These are phyloP conservation scores for Trachelipus rathkii DNA, from an alignment of 1,140 invertebrate species.

Conservation along the genomic window DNA sequence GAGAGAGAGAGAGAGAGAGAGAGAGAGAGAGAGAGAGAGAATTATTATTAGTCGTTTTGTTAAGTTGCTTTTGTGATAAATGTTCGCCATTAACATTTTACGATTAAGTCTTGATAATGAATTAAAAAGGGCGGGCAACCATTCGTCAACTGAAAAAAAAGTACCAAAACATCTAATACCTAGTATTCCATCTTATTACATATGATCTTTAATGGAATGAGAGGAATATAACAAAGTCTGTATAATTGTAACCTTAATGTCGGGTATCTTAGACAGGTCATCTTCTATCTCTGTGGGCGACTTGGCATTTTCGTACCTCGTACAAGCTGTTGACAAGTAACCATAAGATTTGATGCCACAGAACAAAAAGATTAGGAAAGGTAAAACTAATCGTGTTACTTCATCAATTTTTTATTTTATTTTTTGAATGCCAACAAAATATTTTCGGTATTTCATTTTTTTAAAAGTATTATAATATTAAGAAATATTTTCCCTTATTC, in stretches of 20 bases:
- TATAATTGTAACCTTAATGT: background rate
- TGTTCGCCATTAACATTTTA: background rate
- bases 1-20: too few relatives aligned
- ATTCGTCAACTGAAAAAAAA: background rate
- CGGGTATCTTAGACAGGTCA: background rate
- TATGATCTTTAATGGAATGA: background rate
- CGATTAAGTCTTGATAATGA: background rate
- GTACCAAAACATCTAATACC: background rate
- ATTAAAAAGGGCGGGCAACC: background rate
- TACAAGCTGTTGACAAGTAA: background rate
- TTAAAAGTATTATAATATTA: too few relatives aligned
- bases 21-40: too few relatives aligned
- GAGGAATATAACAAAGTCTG: background rate
- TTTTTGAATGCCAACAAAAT: too few relatives aligned
- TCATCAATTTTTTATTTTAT: background rate
- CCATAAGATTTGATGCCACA: background rate
- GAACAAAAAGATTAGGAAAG: background rate
- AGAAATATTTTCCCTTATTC: too few relatives aligned
- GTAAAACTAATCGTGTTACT: background rate
- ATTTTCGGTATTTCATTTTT: too few relatives aligned
- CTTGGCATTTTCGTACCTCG: background rate
- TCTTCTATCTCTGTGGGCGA: background rate
- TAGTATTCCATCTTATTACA: too few relatives aligned
- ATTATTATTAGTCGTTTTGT: too few relatives aligned
- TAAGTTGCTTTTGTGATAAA: background rate